These are phyloP conservation scores for Pemphigus obesinymphae DNA, from an alignment of 1,140 invertebrate species.

Conservation along the genomic window DNA sequence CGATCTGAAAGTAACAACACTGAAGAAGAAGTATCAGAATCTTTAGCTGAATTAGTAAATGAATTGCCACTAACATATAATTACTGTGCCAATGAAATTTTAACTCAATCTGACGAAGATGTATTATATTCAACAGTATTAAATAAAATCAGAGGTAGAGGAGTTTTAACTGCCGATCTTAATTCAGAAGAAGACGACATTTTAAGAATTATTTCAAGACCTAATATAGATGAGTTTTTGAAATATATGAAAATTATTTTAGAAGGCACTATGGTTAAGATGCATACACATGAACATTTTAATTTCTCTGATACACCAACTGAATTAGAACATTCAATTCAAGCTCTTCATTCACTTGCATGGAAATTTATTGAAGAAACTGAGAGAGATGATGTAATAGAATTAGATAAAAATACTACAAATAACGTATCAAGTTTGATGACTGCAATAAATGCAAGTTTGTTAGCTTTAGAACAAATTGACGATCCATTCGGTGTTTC, in stretches of 20 bases:
- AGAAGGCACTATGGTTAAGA: constrained; percentile 1
- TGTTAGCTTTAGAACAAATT: constrained; percentile 8
- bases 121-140: constrained; percentile 1
- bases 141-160: background rate
- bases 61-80: background rate
- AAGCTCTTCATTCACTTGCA: background rate
- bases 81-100: background rate
- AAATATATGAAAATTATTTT: constrained; percentile 33
- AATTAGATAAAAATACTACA: background rate
- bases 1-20: constrained; percentile 31
- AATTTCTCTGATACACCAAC: background rate
- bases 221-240: background rate
- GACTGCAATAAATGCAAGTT: constrained; percentile 25
- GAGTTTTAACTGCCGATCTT: background rate
- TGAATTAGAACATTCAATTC: background rate
- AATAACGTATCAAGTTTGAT: constrained; percentile 12
- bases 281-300: background rate
- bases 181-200: background rate
- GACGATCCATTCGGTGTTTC: constrained; percentile 30
- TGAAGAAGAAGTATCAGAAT: constrained; percentile 45
- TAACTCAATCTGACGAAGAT: background rate
- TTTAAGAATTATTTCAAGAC: background rate
- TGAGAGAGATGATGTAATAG: background rate
- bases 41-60: constrained; percentile 47
- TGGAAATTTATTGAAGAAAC: constrained; percentile 17